Base-by-base conservation (phyloP, 2,888 invertebrate genomes). In the Allolobophora icterica region DNA sequence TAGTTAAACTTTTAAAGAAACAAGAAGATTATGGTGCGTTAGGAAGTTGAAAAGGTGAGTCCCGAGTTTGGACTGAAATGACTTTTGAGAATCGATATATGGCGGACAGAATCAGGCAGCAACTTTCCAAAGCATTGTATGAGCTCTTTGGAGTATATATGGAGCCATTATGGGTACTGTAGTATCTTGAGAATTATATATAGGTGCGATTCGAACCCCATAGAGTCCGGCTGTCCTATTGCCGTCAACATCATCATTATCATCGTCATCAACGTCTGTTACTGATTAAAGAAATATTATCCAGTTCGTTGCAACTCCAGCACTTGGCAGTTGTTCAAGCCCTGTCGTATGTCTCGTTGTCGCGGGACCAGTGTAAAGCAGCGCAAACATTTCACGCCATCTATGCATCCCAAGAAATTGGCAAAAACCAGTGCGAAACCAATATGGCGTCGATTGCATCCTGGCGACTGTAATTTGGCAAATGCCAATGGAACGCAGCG, bases 391-490 rank as follows among this genome's bases (percentile, higher is more conserved):
- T 71, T 71, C 71, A 13, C 71, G 71, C 71, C n/a, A 30, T n/a
- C n/a, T 71, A 30, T 11, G n/a, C 52, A 52, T 52, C 52, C 21
- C 3, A 52, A 6, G n/a, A 71, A 71, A 71, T 71, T 17, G 8
- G 71, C n/a, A n/a, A 8, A 6, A n/a, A 6, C 11, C 71, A 52
- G 52, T 24, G 52, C 6, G 24, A 52, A 2, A 8, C 24, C 71
- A 71, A 71, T 71, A 71, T 71, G 71, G n/a, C 71, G 71, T 71
- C 71, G 30, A 71, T n/a, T 71, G 71, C n/a, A 71, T 71, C n/a
- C 30, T 30, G n/a, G 71, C n/a, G 17, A 2, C n/a, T 71, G n/a
- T 71, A 71, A 52, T 71, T 71, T 71, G 24, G 24, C 52, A n/a
- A 30, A 71, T 6, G 71, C 13, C n/a, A 71, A n/a, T 8, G 71